phyloP scores from a whole-genome alignment of 2,797 vertebrate species.

The Thamnophis elegans region DNA sequence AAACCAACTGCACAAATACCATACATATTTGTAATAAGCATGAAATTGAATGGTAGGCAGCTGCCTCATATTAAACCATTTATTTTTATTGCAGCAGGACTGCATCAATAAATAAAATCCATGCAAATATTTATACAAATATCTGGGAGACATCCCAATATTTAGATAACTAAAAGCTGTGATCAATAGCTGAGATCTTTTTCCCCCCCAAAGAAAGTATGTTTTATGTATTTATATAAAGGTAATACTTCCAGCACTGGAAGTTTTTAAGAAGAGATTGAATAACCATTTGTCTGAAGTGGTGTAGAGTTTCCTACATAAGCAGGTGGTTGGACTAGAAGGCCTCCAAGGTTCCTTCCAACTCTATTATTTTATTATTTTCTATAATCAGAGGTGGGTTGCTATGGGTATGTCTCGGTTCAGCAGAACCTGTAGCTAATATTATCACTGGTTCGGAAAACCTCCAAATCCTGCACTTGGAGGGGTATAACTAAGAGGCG shows the following conservation, averaged over 20 bases:
- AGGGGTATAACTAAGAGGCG: too few species aligned
- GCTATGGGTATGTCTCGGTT: too few species aligned
- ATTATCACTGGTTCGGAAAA: too few species aligned
- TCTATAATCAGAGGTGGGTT: too few species aligned
- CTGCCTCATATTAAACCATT: not conserved
- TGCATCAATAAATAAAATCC: not conserved
- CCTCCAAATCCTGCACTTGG: too few species aligned
- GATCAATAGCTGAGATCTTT: not conserved
- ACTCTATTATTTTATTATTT: too few species aligned
- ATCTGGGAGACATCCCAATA: not conserved
- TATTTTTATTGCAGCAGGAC: not conserved
- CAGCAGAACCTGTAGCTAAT: too few species aligned
- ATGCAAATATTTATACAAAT: not conserved
- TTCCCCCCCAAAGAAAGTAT: not conserved
- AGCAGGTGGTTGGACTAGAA: too few species aligned
- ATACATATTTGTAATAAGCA: not conserved
- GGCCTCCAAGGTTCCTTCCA: too few species aligned
- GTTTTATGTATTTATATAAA: not conserved
- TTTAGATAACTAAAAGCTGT: not conserved
- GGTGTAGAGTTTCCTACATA: too few species aligned
- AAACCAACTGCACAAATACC: not conserved
- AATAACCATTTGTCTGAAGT: too few species aligned
- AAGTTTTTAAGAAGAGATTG: too few species aligned
- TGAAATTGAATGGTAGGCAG: not conserved
- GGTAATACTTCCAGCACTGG: not conserved